Evolutionary conservation across 2,888 invertebrate genomes (phyloP), one percentile per base, ranked within the genome.

Genomic region (Phyllotreta striolata): DNA sequence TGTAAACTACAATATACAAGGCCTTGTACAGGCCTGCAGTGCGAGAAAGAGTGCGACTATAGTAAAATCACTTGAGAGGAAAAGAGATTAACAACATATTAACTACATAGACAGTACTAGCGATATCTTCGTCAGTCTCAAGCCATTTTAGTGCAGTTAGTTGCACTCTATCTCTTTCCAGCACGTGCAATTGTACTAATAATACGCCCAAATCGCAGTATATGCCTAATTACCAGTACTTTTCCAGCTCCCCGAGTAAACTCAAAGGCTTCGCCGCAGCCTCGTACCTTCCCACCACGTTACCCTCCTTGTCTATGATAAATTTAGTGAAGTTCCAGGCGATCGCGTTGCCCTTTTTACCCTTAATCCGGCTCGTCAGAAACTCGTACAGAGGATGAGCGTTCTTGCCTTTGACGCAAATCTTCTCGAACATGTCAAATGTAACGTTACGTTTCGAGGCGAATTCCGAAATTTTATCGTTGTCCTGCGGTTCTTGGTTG

Each of bases 241-340:
- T 78, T 66, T 79, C 75, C 39, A 81, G 70, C 52, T 73, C 74
- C n/a, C 76, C 73, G 4, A 79, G 74, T 52, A 81, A 65, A 46
- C 69, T 74, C 5, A 76, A 64, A 9, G 81, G 80, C 66, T 80
- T 79, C 12, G 74, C 75, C 44, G 72, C 67, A 6, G 91, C 87
- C 0, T 84, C 64, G 66, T 87, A 86, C 66, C 91, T 82, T 69
- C 87, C 87, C 5, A 90, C 87, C 0, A 90, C 89, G 9, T 86
- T 80, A 0, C 93, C 93, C 44, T 90, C 82, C 73, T 85, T 87
- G 77, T 93, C 86, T 8, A 94, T 83, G 35, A 95, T 84, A 80
- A 95, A 95, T 80, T 95, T 95, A 0, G 92, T 89, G 78, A 93
- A 95, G 81, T 95, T 95, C 94, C 94, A 95, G 77, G 93, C 93